Percentiles rank a stretch among this genome's conserved stretches.
phyloP scores from a whole-genome alignment of 2,797 vertebrate genomes.

The Chelidonichthys spinosus region DNA sequence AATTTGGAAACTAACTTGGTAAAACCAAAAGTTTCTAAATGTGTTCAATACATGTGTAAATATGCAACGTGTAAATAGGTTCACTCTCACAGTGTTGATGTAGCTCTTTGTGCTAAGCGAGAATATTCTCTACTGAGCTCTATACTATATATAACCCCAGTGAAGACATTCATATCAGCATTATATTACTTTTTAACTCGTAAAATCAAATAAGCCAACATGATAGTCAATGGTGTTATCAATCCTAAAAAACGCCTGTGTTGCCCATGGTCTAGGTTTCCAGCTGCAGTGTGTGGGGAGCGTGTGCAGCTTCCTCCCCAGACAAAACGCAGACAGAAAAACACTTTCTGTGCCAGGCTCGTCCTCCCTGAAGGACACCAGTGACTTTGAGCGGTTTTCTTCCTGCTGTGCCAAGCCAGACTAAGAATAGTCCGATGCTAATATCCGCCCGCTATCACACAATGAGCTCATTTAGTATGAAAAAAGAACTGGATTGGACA shows the following conservation, averaged over 20 bases:
- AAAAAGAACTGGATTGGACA: slow-evolving; percentile 3
- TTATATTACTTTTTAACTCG: no score
- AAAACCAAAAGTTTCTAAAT: neutral
- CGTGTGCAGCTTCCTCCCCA: slow-evolving; percentile 24
- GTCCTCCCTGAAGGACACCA: slow-evolving; percentile 44
- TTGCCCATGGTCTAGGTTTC: neutral
- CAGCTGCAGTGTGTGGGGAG: slow-evolving; percentile 22
- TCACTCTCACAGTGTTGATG: neutral
- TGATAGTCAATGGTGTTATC: neutral
- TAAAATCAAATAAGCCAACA: no score
- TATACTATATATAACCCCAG: neutral
- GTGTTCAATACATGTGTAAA: neutral
- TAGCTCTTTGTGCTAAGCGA: slow-evolving; percentile 6
- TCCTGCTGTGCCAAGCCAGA: slow-evolving; percentile 22
- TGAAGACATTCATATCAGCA: neutral
- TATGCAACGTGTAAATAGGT: neutral
- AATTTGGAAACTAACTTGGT: neutral
- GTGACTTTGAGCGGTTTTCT: slow-evolving; percentile 27
- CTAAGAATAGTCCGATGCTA: slow-evolving; percentile 65
- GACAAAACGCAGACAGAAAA: slow-evolving; percentile 54
- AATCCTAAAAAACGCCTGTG: neutral
- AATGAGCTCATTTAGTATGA: slow-evolving; percentile 65
- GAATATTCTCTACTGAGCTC: neutral
- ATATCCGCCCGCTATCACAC: slow-evolving; percentile 51
- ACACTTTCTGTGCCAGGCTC: slow-evolving; percentile 45